These are phyloP conservation scores for Borostomias antarcticus DNA, from an alignment of 2,797 vertebrate species.

Conservation along the genomic window DNA sequence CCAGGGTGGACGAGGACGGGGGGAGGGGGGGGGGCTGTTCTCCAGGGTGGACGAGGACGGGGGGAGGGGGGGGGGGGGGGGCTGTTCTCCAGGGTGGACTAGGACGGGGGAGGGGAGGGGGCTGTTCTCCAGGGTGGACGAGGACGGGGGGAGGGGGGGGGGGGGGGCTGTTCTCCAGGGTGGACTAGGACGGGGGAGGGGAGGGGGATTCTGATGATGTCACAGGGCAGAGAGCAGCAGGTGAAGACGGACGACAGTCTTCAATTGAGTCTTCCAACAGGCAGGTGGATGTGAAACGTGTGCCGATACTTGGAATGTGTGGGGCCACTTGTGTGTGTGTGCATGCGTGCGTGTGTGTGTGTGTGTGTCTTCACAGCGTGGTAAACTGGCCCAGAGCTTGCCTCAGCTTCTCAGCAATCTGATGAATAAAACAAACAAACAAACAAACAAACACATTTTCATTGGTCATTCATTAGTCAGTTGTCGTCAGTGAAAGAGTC, in stretches of 20 bases:
- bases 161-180: too few species aligned
- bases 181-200: too few species aligned
- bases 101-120: too few species aligned
- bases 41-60: not conserved
- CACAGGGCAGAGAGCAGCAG: not conserved
- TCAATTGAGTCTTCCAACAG: too few species aligned
- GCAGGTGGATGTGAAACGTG: not conserved
- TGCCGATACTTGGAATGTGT: not conserved
- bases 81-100: not conserved
- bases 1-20: too few species aligned
- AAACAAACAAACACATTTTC: not conserved
- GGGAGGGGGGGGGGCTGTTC: not conserved
- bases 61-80: too few species aligned
- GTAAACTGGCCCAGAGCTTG: slow-evolving; percentile 92
- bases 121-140: not conserved
- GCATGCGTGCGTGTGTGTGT: not conserved
- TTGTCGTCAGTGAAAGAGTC: not conserved
- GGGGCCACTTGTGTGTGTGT: not conserved
- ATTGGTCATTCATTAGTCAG: not conserved
- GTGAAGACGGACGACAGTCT: too few species aligned
- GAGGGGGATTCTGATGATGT: not conserved
- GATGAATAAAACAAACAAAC: slow-evolving; percentile 30
- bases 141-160: too few species aligned
- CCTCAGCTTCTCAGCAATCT: slow-evolving; percentile 97
- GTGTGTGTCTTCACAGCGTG: slow-evolving; percentile 68